phyloP scores from a whole-genome alignment of 1,140 invertebrate species.

The Aethina tumida region DNA sequence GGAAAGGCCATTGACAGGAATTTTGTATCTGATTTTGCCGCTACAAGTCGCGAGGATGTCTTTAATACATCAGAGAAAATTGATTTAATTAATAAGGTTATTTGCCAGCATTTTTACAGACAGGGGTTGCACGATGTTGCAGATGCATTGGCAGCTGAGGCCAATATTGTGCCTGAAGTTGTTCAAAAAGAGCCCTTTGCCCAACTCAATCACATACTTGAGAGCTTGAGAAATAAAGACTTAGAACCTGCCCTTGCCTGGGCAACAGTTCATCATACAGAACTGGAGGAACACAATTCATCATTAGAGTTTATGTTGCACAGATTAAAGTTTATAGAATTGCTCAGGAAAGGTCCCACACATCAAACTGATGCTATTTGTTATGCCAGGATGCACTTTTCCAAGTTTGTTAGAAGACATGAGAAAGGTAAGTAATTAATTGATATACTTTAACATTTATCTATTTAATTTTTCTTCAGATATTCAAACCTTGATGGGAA shows the following conservation, averaged over 20 bases:
- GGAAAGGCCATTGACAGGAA: constrained; percentile 94
- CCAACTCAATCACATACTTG: constrained; percentile 76
- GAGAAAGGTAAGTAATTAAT: constrained; percentile 55
- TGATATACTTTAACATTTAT: constrained; percentile 7
- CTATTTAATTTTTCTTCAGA: constrained; percentile 38
- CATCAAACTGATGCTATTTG: constrained; percentile 68
- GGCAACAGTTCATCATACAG: constrained; percentile 54
- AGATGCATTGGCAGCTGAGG: constrained; percentile 72
- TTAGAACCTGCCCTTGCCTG: constrained; percentile 73
- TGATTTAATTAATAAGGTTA: constrained; percentile 83
- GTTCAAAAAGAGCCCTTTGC: constrained; percentile 72
- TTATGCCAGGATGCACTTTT: constrained; percentile 79
- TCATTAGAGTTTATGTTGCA: constrained; percentile 82
- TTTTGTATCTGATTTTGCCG: constrained; percentile 85
- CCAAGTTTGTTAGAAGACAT: constrained; percentile 69
- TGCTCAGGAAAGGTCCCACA: constrained; percentile 51
- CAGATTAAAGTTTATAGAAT: constrained; percentile 42
- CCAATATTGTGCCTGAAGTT: constrained; percentile 57
- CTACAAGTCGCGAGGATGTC: constrained; percentile 76
- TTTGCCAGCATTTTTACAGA: constrained; percentile 90
- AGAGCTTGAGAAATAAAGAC: constrained; percentile 67
- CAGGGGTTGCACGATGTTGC: constrained; percentile 88
- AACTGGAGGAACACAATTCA: constrained; percentile 56
- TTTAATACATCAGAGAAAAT: constrained; percentile 71
- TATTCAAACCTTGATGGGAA: constrained; percentile 83